Conservation (phyloP, 2,888 invertebrate genomes). For the Morpho achilles region DNA sequence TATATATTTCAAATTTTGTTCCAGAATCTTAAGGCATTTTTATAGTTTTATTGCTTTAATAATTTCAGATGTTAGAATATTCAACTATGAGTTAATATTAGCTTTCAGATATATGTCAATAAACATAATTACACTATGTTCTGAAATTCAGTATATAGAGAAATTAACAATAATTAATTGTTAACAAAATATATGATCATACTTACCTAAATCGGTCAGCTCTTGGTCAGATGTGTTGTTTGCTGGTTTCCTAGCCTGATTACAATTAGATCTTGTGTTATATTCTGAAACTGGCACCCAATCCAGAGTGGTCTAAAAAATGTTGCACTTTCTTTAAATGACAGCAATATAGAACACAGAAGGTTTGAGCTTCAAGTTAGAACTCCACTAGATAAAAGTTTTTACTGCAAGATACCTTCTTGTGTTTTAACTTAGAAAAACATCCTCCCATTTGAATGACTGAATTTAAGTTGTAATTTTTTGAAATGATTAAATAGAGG, state of each 20-base stretch:
- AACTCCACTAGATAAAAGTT: conserved; percentile 4
- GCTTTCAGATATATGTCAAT: no score
- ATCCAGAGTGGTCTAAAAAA: conserved; percentile 72
- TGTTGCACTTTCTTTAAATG: conserved; percentile 22
- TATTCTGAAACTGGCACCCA: conserved; percentile 77
- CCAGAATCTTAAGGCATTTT: no score
- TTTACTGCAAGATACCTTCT: conserved; percentile 49
- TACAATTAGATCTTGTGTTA: conserved; percentile 67
- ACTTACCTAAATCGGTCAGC: conserved; percentile 69
- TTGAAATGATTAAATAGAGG: conserved; percentile 16
- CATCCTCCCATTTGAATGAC: conserved; percentile 66
- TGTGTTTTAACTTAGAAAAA: conserved; percentile 66
- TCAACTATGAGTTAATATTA: no score
- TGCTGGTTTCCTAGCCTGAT: conserved; percentile 68
- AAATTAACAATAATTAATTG: no score
- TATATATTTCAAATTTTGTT: no score
- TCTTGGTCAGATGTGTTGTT: conserved; percentile 73
- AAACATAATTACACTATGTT: no score
- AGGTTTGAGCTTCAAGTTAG: conserved; percentile 1
- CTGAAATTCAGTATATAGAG: no score
- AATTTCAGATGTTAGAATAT: no score
- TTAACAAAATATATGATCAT: no score
- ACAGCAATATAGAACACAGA: conserved; percentile 12
- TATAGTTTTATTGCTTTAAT: no score
- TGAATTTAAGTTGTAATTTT: conserved; percentile 5